These are phyloP conservation scores for Thereva unica DNA, from an alignment of 2,888 invertebrate species.

Conservation along the genomic window DNA sequence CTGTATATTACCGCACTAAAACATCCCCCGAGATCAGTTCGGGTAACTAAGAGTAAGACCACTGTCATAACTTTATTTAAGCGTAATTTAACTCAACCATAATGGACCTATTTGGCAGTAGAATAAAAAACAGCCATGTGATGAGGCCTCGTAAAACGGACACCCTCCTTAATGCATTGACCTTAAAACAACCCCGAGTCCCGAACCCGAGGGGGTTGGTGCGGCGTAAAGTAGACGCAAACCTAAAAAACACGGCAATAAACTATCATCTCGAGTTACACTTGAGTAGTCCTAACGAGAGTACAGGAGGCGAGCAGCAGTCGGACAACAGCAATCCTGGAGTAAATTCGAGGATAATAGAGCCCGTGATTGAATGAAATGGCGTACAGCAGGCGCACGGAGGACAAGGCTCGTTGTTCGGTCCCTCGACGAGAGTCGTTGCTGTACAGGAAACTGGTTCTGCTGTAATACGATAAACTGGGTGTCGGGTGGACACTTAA, in stretches of 20 bases:
- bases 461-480: conserved; percentile 1
- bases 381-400: neutral
- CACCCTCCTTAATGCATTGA: conserved; percentile 40
- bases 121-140: conserved; percentile 30
- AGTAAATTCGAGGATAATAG: conserved; percentile 6
- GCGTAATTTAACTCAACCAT: conserved; percentile 48
- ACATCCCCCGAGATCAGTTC: conserved; percentile 28
- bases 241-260: conserved; percentile 37
- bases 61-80: conserved; percentile 47
- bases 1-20: conserved; percentile 41
- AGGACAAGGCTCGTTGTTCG: too few relatives aligned
- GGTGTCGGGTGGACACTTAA: conserved; percentile 10
- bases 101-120: conserved; percentile 45
- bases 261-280: conserved; percentile 46
- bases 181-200: conserved; percentile 35
- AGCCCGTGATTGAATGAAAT: neutral
- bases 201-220: conserved; percentile 23
- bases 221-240: conserved; percentile 4
- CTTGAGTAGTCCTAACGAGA: neutral
- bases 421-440: neutral
- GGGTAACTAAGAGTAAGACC: conserved; percentile 36
- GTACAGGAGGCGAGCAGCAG: conserved; percentile 6
- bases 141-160: conserved; percentile 37
- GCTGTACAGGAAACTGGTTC: conserved; percentile 8
- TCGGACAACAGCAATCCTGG: neutral